Conservation (phyloP, 2,888 invertebrate species). For the Lasioglossum zephyrum region DNA sequence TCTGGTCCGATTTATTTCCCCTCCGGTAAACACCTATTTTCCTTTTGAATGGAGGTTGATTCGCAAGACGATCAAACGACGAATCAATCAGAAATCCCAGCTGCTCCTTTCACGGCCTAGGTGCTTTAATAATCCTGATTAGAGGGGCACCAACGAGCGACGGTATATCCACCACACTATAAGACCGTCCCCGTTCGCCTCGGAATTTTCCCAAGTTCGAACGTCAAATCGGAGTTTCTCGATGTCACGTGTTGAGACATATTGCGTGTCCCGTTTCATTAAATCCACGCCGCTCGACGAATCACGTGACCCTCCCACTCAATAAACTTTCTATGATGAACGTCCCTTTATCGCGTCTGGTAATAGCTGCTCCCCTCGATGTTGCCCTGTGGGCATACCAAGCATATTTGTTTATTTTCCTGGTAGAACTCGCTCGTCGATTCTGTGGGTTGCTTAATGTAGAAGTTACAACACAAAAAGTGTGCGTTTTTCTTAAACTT, state of each 20-base stretch:
- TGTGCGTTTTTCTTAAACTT: too few species aligned
- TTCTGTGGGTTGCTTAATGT: too few species aligned
- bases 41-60: conserved; percentile 50
- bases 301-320: not conserved
- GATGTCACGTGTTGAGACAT: conserved; percentile 8
- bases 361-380: not conserved
- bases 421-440: not conserved
- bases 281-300: not conserved
- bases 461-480: too few species aligned
- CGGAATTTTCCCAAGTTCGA: conserved; percentile 31
- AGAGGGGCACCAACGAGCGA: conserved; percentile 32
- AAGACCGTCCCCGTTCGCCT: conserved; percentile 22
- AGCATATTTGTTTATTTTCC: not conserved
- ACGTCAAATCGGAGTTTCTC: conserved; percentile 30
- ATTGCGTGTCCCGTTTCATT: conserved; percentile 8
- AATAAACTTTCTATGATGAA: not conserved
- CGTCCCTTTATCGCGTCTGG: not conserved
- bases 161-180: not conserved
- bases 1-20: conserved; percentile 28
- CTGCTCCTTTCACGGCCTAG: not conserved
- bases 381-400: not conserved
- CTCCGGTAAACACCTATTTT: conserved; percentile 22
- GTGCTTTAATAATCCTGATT: conserved; percentile 62
- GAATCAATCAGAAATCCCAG: conserved; percentile 41
- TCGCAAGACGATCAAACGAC: conserved; percentile 26